Base-by-base conservation (phyloP, 2,888 invertebrate genomes). In the Amorpha juglandis region DNA sequence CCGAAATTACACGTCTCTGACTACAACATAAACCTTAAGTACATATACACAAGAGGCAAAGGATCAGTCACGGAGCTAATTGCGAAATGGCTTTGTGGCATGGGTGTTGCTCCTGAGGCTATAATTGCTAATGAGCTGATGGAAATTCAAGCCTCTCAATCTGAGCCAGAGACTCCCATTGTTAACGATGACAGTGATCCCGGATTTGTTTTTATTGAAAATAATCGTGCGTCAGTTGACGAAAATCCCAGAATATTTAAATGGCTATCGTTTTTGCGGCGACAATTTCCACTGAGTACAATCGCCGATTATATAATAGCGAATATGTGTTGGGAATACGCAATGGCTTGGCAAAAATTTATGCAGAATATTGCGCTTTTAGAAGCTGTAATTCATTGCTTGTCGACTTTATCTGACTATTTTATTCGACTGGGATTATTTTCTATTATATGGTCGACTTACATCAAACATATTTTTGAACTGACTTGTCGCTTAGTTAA, bases 321-420 rank as follows among this genome's bases (percentile, higher is more conserved):
- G 14, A 98, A 98, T 83, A 96, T 98, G 94, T 95, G 96, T 72
- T 98, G 98, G 98, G 98, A 98, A 85, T 98, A 97, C 83, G 96
- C 97, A 65, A 95, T 97, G 72, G 95, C 95, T 64, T 99, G 98
- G 98, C 97, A 97, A 80, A 97, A 96, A 84, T 95, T 96, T 73
- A 94, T 96, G 69, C 94, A 95, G 55, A 94, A 94, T 70, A 90
- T 96, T 6, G 91, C 94, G 14, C 94, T 95, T 75, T 92, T 98
- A 45, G 94, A 95, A 71, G 95, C 96, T n/a, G 96, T 97, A 0
- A 78, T 98, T 6, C 91, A 91, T 64, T 97, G 97, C 81, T 89
- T 98, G 63, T 92, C 93, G 64, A 92, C 94, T 71, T 95, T 97
- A 78, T 94, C 95, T 16, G 95, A 96, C 84, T 89, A 94, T 42